A percentile compares a stretch with the other conserved stretches of the same genome.
These are phyloP conservation scores for Drosophila bocqueti DNA, from an alignment of 1,140 invertebrate species.

Conservation along the genomic window DNA sequence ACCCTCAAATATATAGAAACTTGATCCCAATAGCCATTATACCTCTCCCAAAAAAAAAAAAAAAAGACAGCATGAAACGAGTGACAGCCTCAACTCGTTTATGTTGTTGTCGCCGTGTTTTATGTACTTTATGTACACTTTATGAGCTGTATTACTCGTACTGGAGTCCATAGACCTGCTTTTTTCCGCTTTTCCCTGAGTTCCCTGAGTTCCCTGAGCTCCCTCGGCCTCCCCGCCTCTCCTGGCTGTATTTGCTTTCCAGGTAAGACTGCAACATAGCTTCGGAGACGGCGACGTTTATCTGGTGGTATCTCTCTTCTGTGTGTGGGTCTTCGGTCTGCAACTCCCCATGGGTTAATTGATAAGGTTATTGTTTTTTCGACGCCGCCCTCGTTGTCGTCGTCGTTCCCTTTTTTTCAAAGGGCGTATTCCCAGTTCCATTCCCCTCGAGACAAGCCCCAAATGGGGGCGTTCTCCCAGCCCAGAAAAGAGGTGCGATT, in stretches of 20 bases:
- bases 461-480: slow-evolving; percentile 28
- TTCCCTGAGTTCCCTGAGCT: not conserved
- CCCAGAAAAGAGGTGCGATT: slow-evolving; percentile 37
- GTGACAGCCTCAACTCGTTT: slow-evolving; percentile 58
- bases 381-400: slow-evolving; percentile 1
- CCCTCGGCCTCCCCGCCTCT: not conserved
- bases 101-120: slow-evolving; percentile 60
- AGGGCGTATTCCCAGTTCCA: slow-evolving; percentile 31
- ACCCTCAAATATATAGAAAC: slow-evolving; percentile 1
- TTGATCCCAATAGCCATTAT: not conserved
- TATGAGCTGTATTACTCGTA: slow-evolving; percentile 71
- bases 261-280: slow-evolving; percentile 41
- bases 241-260: slow-evolving; percentile 60
- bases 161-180: slow-evolving; percentile 65
- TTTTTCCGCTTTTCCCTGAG: slow-evolving; percentile 15
- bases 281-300: slow-evolving; percentile 16
- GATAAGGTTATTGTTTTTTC: slow-evolving; percentile 50
- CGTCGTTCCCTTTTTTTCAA: slow-evolving; percentile 7
- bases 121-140: slow-evolving; percentile 77
- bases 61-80: not conserved
- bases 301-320: slow-evolving; percentile 19
- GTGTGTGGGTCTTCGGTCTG: slow-evolving; percentile 12
- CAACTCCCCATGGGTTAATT: slow-evolving; percentile 51
- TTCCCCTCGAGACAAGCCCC: slow-evolving; percentile 13
- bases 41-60: not conserved